Conservation (phyloP, 1,140 invertebrate species). For the Apolygus lucorum region DNA sequence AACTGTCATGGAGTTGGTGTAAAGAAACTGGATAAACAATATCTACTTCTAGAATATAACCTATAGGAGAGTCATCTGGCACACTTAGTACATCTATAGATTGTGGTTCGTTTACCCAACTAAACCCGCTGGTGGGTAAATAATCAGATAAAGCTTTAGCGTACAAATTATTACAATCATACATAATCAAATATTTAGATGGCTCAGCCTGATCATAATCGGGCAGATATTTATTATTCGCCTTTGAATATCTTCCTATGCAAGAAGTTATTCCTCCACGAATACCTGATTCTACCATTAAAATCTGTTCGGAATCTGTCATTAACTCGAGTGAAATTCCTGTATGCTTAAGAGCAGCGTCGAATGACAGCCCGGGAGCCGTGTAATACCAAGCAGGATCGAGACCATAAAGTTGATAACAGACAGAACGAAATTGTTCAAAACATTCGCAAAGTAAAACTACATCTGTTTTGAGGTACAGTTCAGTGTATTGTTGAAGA, state of each 20-base stretch:
- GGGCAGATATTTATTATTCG: slow-evolving; percentile 43
- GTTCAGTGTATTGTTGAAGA: not conserved
- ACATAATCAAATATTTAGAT: slow-evolving; percentile 40
- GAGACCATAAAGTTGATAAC: too few relatives aligned
- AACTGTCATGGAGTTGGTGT: too few relatives aligned
- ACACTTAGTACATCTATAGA: too few relatives aligned
- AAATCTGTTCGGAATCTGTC: too few relatives aligned
- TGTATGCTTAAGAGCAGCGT: slow-evolving; percentile 34
- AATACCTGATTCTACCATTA: too few relatives aligned
- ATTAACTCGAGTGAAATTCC: slow-evolving; percentile 42
- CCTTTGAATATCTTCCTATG: slow-evolving; percentile 38
- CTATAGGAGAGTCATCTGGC: too few relatives aligned
- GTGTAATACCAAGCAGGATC: slow-evolving; percentile 37
- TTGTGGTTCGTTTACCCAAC: too few relatives aligned
- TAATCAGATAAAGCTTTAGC: too few relatives aligned
- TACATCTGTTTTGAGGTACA: not conserved
- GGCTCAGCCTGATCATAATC: slow-evolving; percentile 39
- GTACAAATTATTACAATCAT: slow-evolving; percentile 46
- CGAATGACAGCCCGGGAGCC: slow-evolving; percentile 36
- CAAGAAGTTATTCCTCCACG: slow-evolving; percentile 36
- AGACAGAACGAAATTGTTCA: slow-evolving; percentile 39
- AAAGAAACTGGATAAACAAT: too few relatives aligned
- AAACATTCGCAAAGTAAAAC: too few relatives aligned
- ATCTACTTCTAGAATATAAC: too few relatives aligned
- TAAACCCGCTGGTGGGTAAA: too few relatives aligned